Evolutionary conservation across 1,140 invertebrate species (phyloP), one percentile per base, ranked within the genome.

Genomic region (Drosophila sproati): DNA sequence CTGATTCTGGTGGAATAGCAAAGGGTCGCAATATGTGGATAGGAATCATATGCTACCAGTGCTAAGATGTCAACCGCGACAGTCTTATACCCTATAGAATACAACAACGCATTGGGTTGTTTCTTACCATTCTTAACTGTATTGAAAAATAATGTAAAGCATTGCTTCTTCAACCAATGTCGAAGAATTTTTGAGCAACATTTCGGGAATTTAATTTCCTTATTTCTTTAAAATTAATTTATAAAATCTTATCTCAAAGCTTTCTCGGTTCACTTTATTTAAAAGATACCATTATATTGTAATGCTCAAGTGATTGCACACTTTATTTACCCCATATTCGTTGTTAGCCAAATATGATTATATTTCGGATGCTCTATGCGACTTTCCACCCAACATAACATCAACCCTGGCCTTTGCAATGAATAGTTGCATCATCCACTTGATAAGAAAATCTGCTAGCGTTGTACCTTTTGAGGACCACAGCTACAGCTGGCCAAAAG

Each of bases 381-480:
- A 66, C 61, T 48, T 48, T 39, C 41, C 41, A 31, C 28, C 32
- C 61, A 20, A 32, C 59, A 56, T 60, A 47, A 52, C 37, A 67
- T 59, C 54, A 57, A 31, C 28, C 5, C 4, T 57, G 35, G 35
- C 51, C 32, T 48, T 45, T 69, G 67, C 50, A 47, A 35, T 50
- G 43, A 61, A 63, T 72, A 71, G 68, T 71, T 71, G 32, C 39
- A 32, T 4, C 20, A 39, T 31, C 20, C 29, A 61, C 50, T 57
- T 77, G 73, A 68, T 72, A 74, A 69, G 78, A 56, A 88, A 89
- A 88, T 56, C 67, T 88, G 83, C 85, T 68, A 51, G 56, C 83
- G 64, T 80, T 77, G 80, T 88, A 78, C 85, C 80, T 88, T 88
- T 80, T 69, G 39, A 10, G 12, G 28, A 12, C 31, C 48, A 31